phyloP scores from a whole-genome alignment of 2,113 vertebrate species.

The Gasterosteus nipponicus region DNA sequence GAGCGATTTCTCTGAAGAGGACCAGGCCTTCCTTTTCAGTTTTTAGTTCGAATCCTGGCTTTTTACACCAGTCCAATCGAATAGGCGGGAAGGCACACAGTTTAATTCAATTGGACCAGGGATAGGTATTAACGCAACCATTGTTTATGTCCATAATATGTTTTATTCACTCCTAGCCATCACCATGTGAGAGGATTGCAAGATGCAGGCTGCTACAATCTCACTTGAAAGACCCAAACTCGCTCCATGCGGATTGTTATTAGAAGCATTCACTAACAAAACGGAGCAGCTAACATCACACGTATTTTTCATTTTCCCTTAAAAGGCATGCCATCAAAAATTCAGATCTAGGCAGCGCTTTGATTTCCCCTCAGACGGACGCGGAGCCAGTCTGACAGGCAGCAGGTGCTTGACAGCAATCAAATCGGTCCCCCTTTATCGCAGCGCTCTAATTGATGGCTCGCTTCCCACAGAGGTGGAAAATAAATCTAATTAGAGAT shows the following conservation, averaged over 20 bases:
- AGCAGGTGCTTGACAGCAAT: constrained; percentile 76
- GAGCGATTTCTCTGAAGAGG: too few species aligned
- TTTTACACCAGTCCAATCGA: neutral
- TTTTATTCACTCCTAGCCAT: neutral
- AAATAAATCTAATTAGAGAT: constrained; percentile 73
- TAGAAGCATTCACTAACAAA: neutral
- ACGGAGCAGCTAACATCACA: neutral
- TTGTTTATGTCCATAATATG: neutral
- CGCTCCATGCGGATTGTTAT: neutral
- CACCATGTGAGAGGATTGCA: neutral
- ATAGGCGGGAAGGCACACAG: neutral
- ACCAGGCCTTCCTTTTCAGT: too few species aligned
- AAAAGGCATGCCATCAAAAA: neutral
- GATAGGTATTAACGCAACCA: neutral
- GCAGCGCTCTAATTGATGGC: constrained; percentile 70
- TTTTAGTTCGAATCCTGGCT: neutral
- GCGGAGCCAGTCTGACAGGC: constrained; percentile 43
- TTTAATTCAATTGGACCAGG: neutral
- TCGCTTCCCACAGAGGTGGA: constrained; percentile 70
- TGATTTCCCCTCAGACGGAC: neutral
- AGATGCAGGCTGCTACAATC: neutral
- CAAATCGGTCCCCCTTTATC: constrained; percentile 58
- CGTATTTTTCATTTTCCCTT: neutral
- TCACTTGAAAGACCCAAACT: neutral
- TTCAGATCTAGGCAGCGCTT: neutral